A percentile compares a stretch with the other conserved stretches of the same genome.
These are phyloP conservation scores for Apolygus lucorum DNA, from an alignment of 1,140 invertebrate genomes.

Conservation along the genomic window DNA sequence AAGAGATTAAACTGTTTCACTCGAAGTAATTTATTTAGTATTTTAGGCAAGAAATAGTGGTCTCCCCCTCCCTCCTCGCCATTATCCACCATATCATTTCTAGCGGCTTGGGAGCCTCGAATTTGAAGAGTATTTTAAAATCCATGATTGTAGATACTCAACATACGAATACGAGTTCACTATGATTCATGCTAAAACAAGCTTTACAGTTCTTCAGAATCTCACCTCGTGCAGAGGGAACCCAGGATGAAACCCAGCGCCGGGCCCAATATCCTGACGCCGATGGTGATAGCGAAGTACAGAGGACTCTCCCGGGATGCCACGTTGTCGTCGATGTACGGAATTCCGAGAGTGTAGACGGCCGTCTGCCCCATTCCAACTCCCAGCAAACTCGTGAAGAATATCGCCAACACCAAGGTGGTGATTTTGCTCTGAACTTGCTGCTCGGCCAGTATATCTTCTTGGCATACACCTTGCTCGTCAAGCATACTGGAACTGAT, in stretches of 20 bases:
- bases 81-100: no score
- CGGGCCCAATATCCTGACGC: conserved; percentile 80
- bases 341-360: conserved; percentile 86
- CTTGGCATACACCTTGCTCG: conserved; percentile 41
- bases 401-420: conserved; percentile 69
- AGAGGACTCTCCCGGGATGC: conserved; percentile 84
- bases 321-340: conserved; percentile 90
- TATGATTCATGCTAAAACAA: no score
- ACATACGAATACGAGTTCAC: no score
- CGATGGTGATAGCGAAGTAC: conserved; percentile 88
- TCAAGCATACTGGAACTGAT: neutral
- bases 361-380: conserved; percentile 90
- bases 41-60: no score
- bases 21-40: no score
- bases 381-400: conserved; percentile 75
- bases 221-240: conserved; percentile 63
- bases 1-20: no score
- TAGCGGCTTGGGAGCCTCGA: no score
- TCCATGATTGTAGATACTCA: no score
- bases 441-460: conserved; percentile 49
- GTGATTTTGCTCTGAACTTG: conserved; percentile 64
- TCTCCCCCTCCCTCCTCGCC: no score
- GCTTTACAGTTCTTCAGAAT: neutral
- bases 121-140: no score
- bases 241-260: conserved; percentile 83